Evolutionary conservation across 2,888 invertebrate genomes (phyloP), one percentile per base, ranked within the genome.

Genomic region (Keiferia lycopersicella): DNA sequence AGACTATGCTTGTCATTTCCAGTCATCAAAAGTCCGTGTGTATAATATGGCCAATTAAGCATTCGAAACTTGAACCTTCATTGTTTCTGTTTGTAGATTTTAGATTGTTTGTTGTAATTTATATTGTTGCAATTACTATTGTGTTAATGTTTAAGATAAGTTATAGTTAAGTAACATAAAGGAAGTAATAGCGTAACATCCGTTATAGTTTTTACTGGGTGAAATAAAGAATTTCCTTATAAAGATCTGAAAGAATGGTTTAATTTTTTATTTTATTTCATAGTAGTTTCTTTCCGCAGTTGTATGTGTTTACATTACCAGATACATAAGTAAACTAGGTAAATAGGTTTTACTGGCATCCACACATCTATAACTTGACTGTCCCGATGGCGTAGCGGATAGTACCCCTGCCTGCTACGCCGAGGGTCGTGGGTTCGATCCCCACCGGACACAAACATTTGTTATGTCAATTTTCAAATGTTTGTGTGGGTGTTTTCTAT

Each of bases 31-130:
- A 20, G 64, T 64, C 65, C 41, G 0, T 50, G 30, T 22, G 61
- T 65, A 74, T 73, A 77, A 81, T 78, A 81, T 69, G 73, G 71
- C 81, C 80, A 83, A 83, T 84, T 83, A 84, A 80, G 80, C 71
- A 79, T 84, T 82, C 77, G 79, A 76, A 80, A 81, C 79, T 75
- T 80, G 78, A 81, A 82, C 83, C 82, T 84, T 83, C 84, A 83
- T 84, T 83, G 83, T 83, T 81, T 75, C 75, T 71, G 76, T 78
- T 78, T 68, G 70, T 68, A 78, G 81, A 82, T 83, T 74, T 73
- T 68, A 79, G 66, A 66, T 66, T 58, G 58, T 60, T 50, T 16
- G 20, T 38, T 48, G 63, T 63, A 66, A 66, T 66, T 66, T 66
- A 61, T 63, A 63, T 60, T 65, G 45, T 26, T 60, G 60, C 56